Evolutionary conservation across 2,888 invertebrate species (phyloP), one percentile per base, ranked within the genome.

Genomic region (Tiliacea citrago): DNA sequence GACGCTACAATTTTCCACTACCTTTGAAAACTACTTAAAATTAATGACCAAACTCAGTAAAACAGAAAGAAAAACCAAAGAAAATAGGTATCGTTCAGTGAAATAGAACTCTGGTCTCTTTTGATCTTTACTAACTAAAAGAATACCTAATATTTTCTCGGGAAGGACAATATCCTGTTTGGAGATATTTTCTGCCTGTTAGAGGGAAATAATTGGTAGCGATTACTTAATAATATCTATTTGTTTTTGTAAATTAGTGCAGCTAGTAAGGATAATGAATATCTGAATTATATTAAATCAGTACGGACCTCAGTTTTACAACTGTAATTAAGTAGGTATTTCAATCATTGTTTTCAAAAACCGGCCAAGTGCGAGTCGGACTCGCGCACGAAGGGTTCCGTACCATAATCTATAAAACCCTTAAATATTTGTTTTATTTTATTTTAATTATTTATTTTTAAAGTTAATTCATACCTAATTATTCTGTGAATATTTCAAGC

Each of bases 81-180:
- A 62, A 62, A 69, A 66, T 24, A 61, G 24, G 49, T n/a, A 39
- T 21, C 29, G 18, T 63, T 58, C n/a, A 16, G 51, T 63, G 13
- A 21, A 75, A 67, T 57, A 24, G 65, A 61, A 18, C 12, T 35
- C 45, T 18, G 42, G 24, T 16, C 16, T 29, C 35, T 69, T 81
- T 75, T 79, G 76, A 81, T 69, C 66, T 69, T 75, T 53, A 45
- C 24, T 66, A 49, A 45, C 24, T 66, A 49, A 53, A 47, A 35
- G n/a, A 75, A 75, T 42, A 75, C 39, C 39, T 39, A 39, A 57
- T 53, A 58, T 75, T 68, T 81, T 53, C 62, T 57, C 66, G 10
- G 2, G 13, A 49, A 58, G 12, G 55, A 61, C 35, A 60, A 47
- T 45, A 51, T 68, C 39, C 51, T 62, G 45, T 57, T 74, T 49